A percentile compares a stretch with the other conserved stretches of the same genome.
Evolutionary conservation across 1,140 invertebrate genomes (phyloP).

Genomic region (Drosophila pectinifera): DNA sequence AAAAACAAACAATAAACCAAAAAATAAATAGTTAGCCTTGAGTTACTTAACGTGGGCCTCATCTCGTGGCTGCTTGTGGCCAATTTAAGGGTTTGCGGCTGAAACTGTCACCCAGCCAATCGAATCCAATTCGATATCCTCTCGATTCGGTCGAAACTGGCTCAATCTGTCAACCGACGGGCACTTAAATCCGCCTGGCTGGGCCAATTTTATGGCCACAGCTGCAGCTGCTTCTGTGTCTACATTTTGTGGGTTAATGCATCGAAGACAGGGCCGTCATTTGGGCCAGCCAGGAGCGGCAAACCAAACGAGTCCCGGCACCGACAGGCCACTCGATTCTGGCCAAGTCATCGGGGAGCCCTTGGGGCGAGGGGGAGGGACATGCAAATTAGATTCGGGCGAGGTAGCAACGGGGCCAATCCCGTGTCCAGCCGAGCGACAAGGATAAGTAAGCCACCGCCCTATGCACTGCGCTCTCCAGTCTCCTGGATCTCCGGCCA

Average conservation of each 20-base stretch:
- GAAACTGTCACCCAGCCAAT: not conserved
- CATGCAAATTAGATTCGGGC: conserved; percentile 66
- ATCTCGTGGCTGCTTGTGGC: not conserved
- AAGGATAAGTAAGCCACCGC: conserved; percentile 56
- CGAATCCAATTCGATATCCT: conserved; percentile 12
- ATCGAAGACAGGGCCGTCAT: conserved; percentile 61
- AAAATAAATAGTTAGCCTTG: not conserved
- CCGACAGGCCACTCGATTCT: conserved; percentile 17
- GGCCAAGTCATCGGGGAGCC: conserved; percentile 42
- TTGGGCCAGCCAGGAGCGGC: conserved; percentile 22
- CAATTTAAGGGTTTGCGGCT: not conserved
- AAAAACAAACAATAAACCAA: not conserved
- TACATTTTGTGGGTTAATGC: conserved; percentile 55
- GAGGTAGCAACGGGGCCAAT: conserved; percentile 49
- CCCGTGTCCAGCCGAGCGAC: conserved; percentile 48
- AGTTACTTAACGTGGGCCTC: not conserved
- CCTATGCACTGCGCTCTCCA: conserved; percentile 14
- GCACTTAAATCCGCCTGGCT: conserved; percentile 38
- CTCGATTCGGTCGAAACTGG: conserved; percentile 27
- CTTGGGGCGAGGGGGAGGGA: conserved; percentile 23
- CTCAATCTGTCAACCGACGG: conserved; percentile 44
- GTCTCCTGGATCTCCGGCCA: conserved; percentile 11
- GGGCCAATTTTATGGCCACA: conserved; percentile 39
- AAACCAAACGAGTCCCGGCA: conserved; percentile 17
- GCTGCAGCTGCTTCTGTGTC: conserved; percentile 23